phyloP scores from a whole-genome alignment of 1,140 invertebrate species.

The Drusus annulatus region DNA sequence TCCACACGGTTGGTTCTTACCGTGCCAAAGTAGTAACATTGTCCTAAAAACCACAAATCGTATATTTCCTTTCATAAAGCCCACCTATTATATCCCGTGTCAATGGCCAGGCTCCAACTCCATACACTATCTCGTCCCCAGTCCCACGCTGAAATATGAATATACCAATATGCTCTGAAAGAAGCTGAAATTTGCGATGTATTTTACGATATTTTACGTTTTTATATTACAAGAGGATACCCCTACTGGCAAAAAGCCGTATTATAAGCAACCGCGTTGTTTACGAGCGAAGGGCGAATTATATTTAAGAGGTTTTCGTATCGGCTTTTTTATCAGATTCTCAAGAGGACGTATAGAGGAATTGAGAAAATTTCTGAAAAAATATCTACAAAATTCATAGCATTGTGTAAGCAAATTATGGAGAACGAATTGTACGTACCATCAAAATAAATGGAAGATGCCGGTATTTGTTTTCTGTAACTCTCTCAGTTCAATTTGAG shows the following conservation, averaged over 20 bases:
- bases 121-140: background rate
- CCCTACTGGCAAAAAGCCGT: slow-evolving; percentile 24
- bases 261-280: slow-evolving; percentile 29
- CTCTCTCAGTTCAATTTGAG: too few species aligned
- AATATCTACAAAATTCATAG: too few species aligned
- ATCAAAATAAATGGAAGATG: too few species aligned
- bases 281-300: slow-evolving; percentile 14
- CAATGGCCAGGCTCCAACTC: background rate
- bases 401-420: too few species aligned
- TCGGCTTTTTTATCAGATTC: slow-evolving; percentile 25
- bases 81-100: background rate
- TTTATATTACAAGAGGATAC: slow-evolving; percentile 26
- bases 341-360: slow-evolving; percentile 11
- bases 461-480: too few species aligned
- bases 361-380: too few species aligned
- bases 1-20: too few species aligned
- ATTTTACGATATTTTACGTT: slow-evolving; percentile 21
- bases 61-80: background rate
- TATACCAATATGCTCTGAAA: slow-evolving; percentile 18
- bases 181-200: background rate
- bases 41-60: background rate
- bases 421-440: too few species aligned
- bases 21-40: background rate
- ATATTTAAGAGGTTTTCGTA: slow-evolving; percentile 33
- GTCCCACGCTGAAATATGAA: slow-evolving; percentile 20